These are phyloP conservation scores for Tetraneura akinire DNA, from an alignment of 1,140 invertebrate genomes.

Conservation along the genomic window DNA sequence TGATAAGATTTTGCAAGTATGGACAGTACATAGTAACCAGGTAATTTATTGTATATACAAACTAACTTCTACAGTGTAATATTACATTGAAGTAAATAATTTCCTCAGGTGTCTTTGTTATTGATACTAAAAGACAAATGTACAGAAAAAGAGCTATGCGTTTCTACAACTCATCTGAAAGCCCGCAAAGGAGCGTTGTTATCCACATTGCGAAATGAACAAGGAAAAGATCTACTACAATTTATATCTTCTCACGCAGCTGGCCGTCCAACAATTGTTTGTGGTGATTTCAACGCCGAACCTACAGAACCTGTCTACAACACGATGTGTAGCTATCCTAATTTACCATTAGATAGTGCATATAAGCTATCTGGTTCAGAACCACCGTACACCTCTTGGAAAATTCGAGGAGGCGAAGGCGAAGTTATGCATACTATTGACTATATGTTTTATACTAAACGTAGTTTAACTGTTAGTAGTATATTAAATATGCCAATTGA, in stretches of 20 bases:
- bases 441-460: conserved; percentile 73
- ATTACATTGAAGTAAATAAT: not conserved
- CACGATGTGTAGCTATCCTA: conserved; percentile 62
- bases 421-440: conserved; percentile 77
- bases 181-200: conserved; percentile 71
- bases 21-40: conserved; percentile 73
- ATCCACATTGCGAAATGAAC: conserved; percentile 72
- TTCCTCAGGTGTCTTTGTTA: conserved; percentile 66
- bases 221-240: conserved; percentile 72
- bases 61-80: too few species aligned
- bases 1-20: conserved; percentile 69
- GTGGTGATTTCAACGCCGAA: conserved; percentile 81
- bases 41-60: conserved; percentile 56
- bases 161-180: conserved; percentile 78
- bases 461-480: conserved; percentile 64
- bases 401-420: conserved; percentile 68
- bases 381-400: conserved; percentile 78
- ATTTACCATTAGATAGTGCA: conserved; percentile 59
- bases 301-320: conserved; percentile 72
- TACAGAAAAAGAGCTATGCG: conserved; percentile 66
- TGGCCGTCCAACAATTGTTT: conserved; percentile 67
- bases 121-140: conserved; percentile 63
- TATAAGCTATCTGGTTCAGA: conserved; percentile 61
- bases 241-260: conserved; percentile 64
- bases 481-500: conserved; percentile 69